Evolutionary conservation across 2,888 invertebrate genomes (phyloP), one percentile per base, ranked within the genome.

Genomic region (Spisula subtruncata): DNA sequence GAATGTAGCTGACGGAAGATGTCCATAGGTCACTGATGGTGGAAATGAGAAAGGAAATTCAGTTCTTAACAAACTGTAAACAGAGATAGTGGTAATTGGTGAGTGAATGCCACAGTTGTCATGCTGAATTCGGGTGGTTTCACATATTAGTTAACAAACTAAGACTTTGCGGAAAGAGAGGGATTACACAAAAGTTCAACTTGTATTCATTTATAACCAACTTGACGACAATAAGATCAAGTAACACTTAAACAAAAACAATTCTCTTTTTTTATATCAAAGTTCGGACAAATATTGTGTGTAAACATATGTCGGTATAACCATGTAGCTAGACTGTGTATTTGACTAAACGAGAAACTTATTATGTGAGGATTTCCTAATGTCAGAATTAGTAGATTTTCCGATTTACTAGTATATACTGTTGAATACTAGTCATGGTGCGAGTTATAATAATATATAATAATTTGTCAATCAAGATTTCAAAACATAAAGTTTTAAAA

Each of bases 11-110:
- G 32, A 6, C 75, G 75, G 75, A 75, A 75, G 75, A 75, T 35
- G 75, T 32, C 35, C 32, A 75, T 32, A 32, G 75, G 75, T 75
- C 75, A 75, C 32, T 35, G 75, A 35, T 75, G n/a, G 75, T 48
- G 46, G 84, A 75, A 75, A 75, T 84, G 25, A 66, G 83, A 46
- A 16, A 41, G 35, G 83, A 46, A 60, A 71, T 71, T 71, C 51
- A 14, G 14, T 51, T 84, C 41, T 84, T 75, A 71, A 71, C 75
- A 25, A 51, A 66, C 66, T 51, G 75, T 84, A 84, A 84, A 84
- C 84, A 84, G 32, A 84, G 84, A 84, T 84, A 84, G 71, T 29
- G 48, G 84, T 71, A 51, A 75, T 20, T 51, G 71, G 48, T 25
- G 18, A 29, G 48, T 48, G 48, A 71, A 84, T 84, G 18, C 32